Evolutionary conservation across 2,888 invertebrate species (phyloP), one percentile per base, ranked within the genome.

Genomic region (Lordiphosa fenestrarum): DNA sequence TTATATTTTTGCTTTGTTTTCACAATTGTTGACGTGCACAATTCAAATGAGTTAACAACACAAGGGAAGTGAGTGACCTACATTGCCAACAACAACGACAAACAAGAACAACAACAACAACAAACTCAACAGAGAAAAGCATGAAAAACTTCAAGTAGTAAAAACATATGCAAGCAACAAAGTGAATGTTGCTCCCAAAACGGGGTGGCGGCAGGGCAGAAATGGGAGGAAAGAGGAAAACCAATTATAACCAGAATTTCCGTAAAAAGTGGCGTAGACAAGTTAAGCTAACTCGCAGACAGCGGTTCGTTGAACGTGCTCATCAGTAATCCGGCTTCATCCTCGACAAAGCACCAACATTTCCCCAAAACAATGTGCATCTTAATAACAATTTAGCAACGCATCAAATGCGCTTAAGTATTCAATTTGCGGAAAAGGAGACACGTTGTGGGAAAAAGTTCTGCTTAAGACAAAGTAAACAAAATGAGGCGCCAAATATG

Each of bases 31-130:
- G 80, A 84, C 84, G 81, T 80, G 81, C 85, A 66, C 85, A 66
- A 84, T 83, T 80, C 83, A 69, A 83, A 83, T 80, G 83, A 83
- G 76, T 80, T 81, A 82, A 77, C 78, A 84, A 36, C 61, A 53
- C 66, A 56, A 63, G 30, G 30, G 54, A 53, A 44, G 51, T 60
- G 51, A 66, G 59, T 66, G 66, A 66, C 66, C 66, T 60, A 64
- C 58, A 59, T 59, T 52, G 49, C 57, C 46, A 59, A 46, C 12
- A 48, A 37, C 66, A 66, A 44, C 69, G 39, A 54, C 61, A 56
- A 42, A 44, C 42, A 63, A 57, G 25, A 49, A n/a, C 25, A 36
- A 23, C 19, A 39, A 53, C 61, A 62, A 57, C 33, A 49, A 12
- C 25, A 36, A 25, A 10, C 19, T 2, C 6, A 48, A 50, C 35